Base-by-base conservation (phyloP, 1,140 invertebrate species). In the Atta cephalotes region DNA sequence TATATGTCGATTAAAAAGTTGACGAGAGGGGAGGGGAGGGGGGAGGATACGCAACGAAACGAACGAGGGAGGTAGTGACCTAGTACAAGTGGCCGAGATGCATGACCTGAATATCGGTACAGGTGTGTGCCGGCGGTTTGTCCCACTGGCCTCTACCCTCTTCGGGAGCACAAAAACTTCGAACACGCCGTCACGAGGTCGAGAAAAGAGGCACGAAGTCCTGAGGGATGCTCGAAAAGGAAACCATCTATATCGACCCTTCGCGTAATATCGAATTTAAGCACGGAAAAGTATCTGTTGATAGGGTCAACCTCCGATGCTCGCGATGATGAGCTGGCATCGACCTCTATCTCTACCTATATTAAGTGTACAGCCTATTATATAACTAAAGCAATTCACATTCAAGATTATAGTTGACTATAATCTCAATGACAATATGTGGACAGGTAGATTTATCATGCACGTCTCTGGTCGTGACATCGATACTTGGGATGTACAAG, bases 21-120 rank as follows among this genome's bases (percentile, higher is more conserved):
- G 18, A 31, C 18, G 65, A 16, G 14, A 16, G 14, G 49, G 14
- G 25, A 0, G 25, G 21, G 21, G 21, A 21, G 21, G 21, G 21
- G 21, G 58, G 16, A 21, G 16, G 16, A 10, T 53, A 88, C 60
- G 84, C 70, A 25, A 62, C 28, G 66, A 53, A 51, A 77, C 56
- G 78, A 63, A 71, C 85, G 81, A 88, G 90, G 86, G 91, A 93
- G 87, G 91, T 93, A 94, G 91, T 94, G 94, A 94, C 93, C 93
- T 93, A 94, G 91, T 93, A 89, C 89, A 92, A 93, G 93, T 93
- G 93, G 88, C 93, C 94, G 94, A 94, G 92, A 94, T 94, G 92
- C 93, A 94, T 94, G 94, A 94, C 94, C 94, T 92, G 93, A 93
- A 94, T 94, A 93, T 93, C 93, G 89, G 81, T 92, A 94, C 94